phyloP scores from a whole-genome alignment of 2,113 vertebrate species.

The Cheirogaleus medius region DNA sequence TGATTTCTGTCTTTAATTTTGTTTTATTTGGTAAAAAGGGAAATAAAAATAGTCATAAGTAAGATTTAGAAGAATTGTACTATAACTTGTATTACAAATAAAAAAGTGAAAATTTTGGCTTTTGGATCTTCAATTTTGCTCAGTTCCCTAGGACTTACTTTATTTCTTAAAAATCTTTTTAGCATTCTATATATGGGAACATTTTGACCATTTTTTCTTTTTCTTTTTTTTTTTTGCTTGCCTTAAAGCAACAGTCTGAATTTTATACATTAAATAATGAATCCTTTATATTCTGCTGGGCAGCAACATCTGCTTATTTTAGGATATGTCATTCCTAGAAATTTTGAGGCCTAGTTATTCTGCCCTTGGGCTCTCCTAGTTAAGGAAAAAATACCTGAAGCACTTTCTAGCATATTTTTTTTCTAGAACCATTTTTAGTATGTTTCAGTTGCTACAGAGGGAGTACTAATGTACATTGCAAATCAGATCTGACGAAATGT shows the following conservation, averaged over 20 bases:
- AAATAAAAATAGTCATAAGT: conserved; percentile 6
- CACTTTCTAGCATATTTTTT: not conserved
- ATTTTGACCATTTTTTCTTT: not conserved
- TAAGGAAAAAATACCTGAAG: conserved; percentile 24
- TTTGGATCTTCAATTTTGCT: not conserved
- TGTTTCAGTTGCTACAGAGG: not conserved
- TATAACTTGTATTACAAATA: not conserved
- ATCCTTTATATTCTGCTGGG: not conserved
- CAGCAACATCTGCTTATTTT: not conserved
- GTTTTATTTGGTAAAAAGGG: not conserved
- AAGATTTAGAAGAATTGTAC: not conserved
- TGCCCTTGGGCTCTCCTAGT: not conserved
- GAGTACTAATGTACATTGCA: not conserved
- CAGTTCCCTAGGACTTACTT: not conserved
- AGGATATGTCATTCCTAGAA: not conserved
- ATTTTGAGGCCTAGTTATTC: not conserved
- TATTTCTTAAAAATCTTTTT: not conserved
- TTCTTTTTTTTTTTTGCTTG: not conserved
- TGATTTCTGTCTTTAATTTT: not conserved
- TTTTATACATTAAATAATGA: conserved; percentile 4
- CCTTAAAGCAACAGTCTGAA: conserved; percentile 33
- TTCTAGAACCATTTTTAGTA: conserved; percentile 26
- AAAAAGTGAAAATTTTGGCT: not conserved
- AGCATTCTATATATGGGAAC: not conserved
- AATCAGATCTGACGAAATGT: conserved; percentile 21